phyloP scores from a whole-genome alignment of 2,888 invertebrate genomes.

The Heteromurus nitidus region DNA sequence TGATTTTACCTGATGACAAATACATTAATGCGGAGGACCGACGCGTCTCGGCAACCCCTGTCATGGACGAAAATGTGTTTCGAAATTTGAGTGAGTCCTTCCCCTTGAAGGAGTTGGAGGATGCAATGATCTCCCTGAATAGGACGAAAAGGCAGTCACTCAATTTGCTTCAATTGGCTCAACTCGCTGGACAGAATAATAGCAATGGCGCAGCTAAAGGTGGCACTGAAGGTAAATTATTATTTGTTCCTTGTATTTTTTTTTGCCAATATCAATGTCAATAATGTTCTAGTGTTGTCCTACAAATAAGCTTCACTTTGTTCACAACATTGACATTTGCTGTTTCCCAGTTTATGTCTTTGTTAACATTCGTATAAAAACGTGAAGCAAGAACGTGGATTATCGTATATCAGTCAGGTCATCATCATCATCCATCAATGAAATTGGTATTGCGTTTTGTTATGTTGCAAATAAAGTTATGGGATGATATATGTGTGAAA shows the following conservation, averaged over 20 bases:
- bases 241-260: too few species aligned
- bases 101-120: constrained; percentile 36
- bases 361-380: too few species aligned
- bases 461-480: not conserved
- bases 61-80: constrained; percentile 49
- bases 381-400: too few species aligned
- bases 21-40: not conserved
- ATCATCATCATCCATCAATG: too few species aligned
- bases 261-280: not conserved
- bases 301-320: too few species aligned
- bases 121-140: constrained; percentile 53
- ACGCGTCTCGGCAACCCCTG: not conserved
- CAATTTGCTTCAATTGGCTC: constrained; percentile 45
- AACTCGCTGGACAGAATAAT: constrained; percentile 36
- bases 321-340: not conserved
- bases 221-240: not conserved
- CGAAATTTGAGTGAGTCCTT: constrained; percentile 48
- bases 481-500: too few species aligned
- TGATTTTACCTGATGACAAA: constrained; percentile 12
- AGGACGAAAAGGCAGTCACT: constrained; percentile 48
- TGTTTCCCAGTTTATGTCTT: too few species aligned
- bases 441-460: too few species aligned
- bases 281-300: not conserved
- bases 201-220: constrained; percentile 17
- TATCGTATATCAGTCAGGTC: too few species aligned